Base-by-base conservation (phyloP, 2,888 invertebrate species). In the Catocala sponsa region DNA sequence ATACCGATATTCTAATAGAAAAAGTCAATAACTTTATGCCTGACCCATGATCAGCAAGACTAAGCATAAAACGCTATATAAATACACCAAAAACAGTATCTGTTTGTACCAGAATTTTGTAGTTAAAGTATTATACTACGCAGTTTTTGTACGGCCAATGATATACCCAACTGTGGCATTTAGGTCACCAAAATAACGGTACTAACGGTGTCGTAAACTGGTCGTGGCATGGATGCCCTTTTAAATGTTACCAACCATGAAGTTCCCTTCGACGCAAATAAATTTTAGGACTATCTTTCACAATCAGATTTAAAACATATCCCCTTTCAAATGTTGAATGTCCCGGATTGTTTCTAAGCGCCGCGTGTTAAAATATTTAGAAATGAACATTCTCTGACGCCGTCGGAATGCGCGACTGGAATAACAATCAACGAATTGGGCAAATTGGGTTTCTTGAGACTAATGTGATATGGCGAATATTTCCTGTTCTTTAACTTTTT, bases 141-240 rank as follows among this genome's bases (percentile, higher is more conserved):
- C 25, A 25, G 25, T 25, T 25, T 25, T 38, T 38, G 35, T 38
- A 47, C 25, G 6, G 38, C 55, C 41, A 15, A 42, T 33, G 11
- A 32, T 43, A 13, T 54, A 52, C 44, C 47, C 42, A 53, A 57
- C 47, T 15, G n/a, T 46, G 63, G 48, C 12, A 67, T 67, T 67
- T 67, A 53, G 66, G 66, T 51, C 65, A 60, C 44, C 58, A 61
- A 46, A 58, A 63, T 55, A 70, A 63, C 68, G 68, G 68, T 65
- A 50, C 32, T 70, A 63, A 63, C 70, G 68, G 65, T 65, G 61
- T 65, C 67, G 61, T 63, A 68, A 70, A 63, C 64, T 66, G 63
- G 65, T 66, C 59, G 44, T 55, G 44, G 59, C 58, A 54, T 64
- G 67, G 59, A 56, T 56, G 55, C 56, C 57, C 32, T 51, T 62